Base-by-base conservation (phyloP, 1,140 invertebrate genomes). In the Colletes latitarsis region DNA sequence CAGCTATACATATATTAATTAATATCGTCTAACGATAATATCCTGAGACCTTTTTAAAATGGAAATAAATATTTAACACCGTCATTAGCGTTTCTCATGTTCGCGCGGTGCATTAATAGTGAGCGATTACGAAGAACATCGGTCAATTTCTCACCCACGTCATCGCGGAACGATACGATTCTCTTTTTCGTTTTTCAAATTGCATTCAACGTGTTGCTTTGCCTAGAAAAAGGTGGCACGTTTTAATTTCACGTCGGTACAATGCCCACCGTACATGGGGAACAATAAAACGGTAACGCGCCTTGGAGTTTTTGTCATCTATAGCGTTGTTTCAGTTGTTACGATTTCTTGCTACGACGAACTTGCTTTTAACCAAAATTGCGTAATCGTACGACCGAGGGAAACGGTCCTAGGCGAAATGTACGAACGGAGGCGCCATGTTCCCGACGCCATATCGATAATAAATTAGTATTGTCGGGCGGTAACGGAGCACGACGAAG, bases 221-320 rank as follows among this genome's bases (percentile, higher is more conserved):
- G 17, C 9, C 21, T 6, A n/a, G 67, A 69, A 60, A 69, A n/a
- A n/a, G 52, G 41, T 43, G 46, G 30, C 9, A 15, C 58, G 49
- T 43, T 78, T 46, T 63, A 78, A 71, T 69, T 78, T 63, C 39
- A 8, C 49, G 9, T 21, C 21, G 39, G 3, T 6, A 57, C n/a
- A 68, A 68, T 58, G 15, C 10, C 3, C 53, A 49, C 41, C n/a
- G 39, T 57, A 46, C 57, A 76, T 21, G 39, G 41, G 21, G 17
- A 53, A 76, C 52, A 46, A 57, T 67, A 68, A 68, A 63, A 21
- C 15, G 71, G 21, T 60, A 6, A 39, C 8, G 3, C 46, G 58
- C 30, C 30, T 14, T 15, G 30, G 4, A 4, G 4, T 9, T 4
- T 67, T 76, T 55, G 19, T 15, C 1, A 14, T 19, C n/a, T 1